Evolutionary conservation across 2,797 vertebrate genomes (phyloP), one percentile per base, ranked within the genome.

Genomic region (Gobio occitaniae): DNA sequence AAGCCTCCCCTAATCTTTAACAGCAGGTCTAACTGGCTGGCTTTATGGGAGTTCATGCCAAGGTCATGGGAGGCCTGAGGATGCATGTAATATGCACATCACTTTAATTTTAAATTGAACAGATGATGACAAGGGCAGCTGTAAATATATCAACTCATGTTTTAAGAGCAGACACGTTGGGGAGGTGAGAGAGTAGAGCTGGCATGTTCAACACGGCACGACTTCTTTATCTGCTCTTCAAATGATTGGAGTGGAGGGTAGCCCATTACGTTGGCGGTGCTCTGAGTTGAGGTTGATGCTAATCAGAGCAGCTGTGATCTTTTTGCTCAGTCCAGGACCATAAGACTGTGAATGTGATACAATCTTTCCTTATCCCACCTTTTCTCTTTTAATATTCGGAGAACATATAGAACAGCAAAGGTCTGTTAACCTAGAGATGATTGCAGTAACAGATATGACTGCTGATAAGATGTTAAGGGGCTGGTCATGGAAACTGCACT

Each of bases 241-340:
- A 70, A 83, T 91, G 89, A 92, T 89, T 89, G 82, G 86, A 92
- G 89, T 87, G 87, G 88, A 86, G 56, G 79, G 79, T 7, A 38
- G 65, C 48, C 79, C 21, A 86, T 78, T 84, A 76, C 87, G 87
- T 89, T 84, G 79, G 76, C 75, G 84, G 71, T 80, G 74, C 86
- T 88, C 87, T 89, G 87, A 89, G 85, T 54, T 72, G 59, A 86
- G 86, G 72, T 82, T 7, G 77, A 87, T 88, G 81, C 77, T 87
- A 85, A 86, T 88, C 88, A 29, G 41, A 71, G 80, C 82, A 85
- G 89, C 63, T 80, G 41, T 84, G 88, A 86, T 85, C 84, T 81
- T 82, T 80, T 78, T 3, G 47, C 71, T 87, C 70, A 38, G 79
- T 68, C 47, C 76, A 83, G 79, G 48, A 80, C 65, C 70, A 65